Percentiles rank a stretch among this genome's conserved stretches.
These are phyloP conservation scores for Misgurnus mizolepis DNA, from an alignment of 2,113 vertebrate genomes.

Conservation along the genomic window DNA sequence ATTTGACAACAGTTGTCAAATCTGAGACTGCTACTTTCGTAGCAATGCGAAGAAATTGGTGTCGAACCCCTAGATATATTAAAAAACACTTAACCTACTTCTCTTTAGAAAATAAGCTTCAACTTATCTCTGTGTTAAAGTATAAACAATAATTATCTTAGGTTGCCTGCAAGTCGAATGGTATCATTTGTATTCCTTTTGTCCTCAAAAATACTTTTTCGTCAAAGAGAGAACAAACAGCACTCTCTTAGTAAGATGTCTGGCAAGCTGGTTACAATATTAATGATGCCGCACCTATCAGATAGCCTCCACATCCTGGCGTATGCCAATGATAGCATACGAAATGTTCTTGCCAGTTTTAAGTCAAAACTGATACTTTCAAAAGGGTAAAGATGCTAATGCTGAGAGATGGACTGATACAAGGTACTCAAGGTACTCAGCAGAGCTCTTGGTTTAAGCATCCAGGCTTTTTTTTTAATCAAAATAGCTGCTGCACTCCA, in stretches of 20 bases:
- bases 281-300: constrained; percentile 44
- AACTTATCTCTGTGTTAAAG: neutral
- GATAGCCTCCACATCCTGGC: constrained; percentile 25
- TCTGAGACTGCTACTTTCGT: neutral
- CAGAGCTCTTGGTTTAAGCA: neutral
- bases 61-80: neutral
- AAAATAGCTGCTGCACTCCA: neutral
- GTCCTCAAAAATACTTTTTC: constrained; percentile 18
- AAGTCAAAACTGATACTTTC: neutral
- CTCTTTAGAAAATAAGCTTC: neutral
- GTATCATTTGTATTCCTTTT: constrained; percentile 16
- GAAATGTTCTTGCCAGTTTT: neutral
- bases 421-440: neutral
- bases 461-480: neutral
- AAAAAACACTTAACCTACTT: neutral
- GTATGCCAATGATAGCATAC: constrained; percentile 38
- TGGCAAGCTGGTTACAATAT: constrained; percentile 49
- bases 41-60: neutral
- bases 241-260: constrained; percentile 34
- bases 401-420: neutral
- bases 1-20: constrained; percentile 21
- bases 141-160: constrained; percentile 1
- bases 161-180: neutral
- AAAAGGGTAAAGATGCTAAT: constrained; percentile 32
- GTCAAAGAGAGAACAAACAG: constrained; percentile 29